Evolutionary conservation across 2,797 vertebrate species (phyloP), one percentile per base, ranked within the genome.

Genomic region (Craterocephalus amniculus): DNA sequence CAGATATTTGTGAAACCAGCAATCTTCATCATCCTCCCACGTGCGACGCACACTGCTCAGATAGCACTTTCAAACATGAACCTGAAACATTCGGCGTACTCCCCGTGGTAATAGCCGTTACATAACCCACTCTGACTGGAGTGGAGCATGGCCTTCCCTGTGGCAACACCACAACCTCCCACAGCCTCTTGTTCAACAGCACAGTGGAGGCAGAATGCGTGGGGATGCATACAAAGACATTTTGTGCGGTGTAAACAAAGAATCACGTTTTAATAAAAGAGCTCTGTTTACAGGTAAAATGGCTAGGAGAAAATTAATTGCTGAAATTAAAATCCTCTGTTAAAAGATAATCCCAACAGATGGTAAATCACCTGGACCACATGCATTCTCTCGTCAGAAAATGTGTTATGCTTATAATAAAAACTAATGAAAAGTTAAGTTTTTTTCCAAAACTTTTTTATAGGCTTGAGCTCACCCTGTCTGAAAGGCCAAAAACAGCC

Each of bases 71-170:
- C 60, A 83, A 81, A 84, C 81, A 79, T 83, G 84, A 86, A 80
- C 80, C 81, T 79, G 74, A 75, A 87, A 82, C 62, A 34, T 68
- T 84, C 72, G 54, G 63, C 73, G 58, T 85, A 73, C 83, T 83
- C 78, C 89, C 85, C 51, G 66, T 72, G 86, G 88, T 88, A 90
- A 89, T 91, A 80, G 83, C 79, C 78, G 89, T 94, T 94, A 85
- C 87, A 81, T 92, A 94, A 94, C 65, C 69, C 89, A 89, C 91
- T 92, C 88, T 78, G 80, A 83, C 67, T 64, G 24, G 84, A 87
- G 85, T 58, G 76, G 86, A 87, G 80, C 80, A 58, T 26, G 78
- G 84, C 87, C 88, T 89, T 88, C 84, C 78, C 90, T 54, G 84
- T 84, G 90, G 88, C 83, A 92, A 83, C 77, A 62, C 75, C 72